Evolutionary conservation across 2,888 invertebrate species (phyloP).

Genomic region (Sphecodes monilicornis): DNA sequence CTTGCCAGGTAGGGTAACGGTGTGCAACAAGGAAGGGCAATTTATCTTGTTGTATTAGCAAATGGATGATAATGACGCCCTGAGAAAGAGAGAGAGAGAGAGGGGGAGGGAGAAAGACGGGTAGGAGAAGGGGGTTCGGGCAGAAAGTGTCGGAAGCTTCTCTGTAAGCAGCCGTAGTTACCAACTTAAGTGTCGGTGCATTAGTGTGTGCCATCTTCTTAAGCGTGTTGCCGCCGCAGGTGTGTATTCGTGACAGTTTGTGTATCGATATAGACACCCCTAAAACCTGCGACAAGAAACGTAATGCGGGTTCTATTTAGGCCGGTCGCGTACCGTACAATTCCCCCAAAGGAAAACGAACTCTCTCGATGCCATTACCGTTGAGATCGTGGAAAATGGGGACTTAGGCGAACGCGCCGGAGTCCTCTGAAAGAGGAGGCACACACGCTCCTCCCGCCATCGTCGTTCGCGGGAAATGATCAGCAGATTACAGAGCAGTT

Average conservation of each 20-base stretch:
- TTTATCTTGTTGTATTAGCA: conserved; percentile 77
- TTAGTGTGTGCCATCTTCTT: conserved; percentile 45
- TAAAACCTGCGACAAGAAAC: neutral
- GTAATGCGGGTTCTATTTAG: neutral
- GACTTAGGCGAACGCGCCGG: neutral
- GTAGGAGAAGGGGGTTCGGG: neutral
- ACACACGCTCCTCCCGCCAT: no score
- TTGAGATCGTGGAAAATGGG: neutral
- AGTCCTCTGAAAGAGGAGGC: neutral
- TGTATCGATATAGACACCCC: conserved; percentile 26
- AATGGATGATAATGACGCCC: conserved; percentile 74
- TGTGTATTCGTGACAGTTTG: conserved; percentile 40
- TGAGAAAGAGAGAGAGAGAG: conserved; percentile 6
- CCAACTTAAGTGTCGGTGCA: conserved; percentile 57
- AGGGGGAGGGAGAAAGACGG: neutral
- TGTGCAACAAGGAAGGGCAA: conserved; percentile 62
- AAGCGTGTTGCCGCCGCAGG: conserved; percentile 25
- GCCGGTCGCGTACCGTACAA: neutral
- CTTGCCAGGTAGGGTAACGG: conserved; percentile 43
- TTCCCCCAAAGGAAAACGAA: neutral
- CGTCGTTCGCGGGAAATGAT: neutral
- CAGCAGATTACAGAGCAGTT: neutral
- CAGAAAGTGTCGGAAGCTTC: conserved; percentile 53
- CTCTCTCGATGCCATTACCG: neutral
- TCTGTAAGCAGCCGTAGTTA: conserved; percentile 54